Evolutionary conservation across 30 jellyfish, hydroid and myxozoan species (phyloP).

Genomic region (Haliclystus octoradiatus): DNA sequence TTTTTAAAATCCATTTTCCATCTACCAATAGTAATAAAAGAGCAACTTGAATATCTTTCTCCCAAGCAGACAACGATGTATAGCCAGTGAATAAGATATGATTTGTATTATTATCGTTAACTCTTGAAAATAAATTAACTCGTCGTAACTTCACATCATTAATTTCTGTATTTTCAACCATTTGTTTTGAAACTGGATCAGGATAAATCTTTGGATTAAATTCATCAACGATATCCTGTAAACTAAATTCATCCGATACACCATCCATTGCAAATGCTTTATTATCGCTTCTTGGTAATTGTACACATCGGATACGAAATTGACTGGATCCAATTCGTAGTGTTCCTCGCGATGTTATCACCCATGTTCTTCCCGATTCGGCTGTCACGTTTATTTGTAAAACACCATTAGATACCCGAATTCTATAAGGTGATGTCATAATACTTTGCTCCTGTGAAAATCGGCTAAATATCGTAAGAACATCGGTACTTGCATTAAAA

Average conservation of each 20-base stretch:
- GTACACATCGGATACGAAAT: background rate
- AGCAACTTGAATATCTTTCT: slow-evolving; percentile 64
- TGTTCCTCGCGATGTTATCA: background rate
- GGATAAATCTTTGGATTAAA: slow-evolving; percentile 80
- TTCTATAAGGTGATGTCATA: slow-evolving; percentile 47
- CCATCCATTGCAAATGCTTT: slow-evolving; percentile 93
- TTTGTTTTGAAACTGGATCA: slow-evolving; percentile 35
- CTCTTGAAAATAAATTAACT: slow-evolving; percentile 80
- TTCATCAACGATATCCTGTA: slow-evolving; percentile 67
- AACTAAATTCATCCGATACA: slow-evolving; percentile 30
- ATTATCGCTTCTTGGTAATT: slow-evolving; percentile 1
- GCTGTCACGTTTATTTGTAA: slow-evolving; percentile 35
- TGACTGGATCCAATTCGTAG: background rate
- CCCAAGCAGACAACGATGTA: slow-evolving; percentile 87
- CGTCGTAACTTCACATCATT: slow-evolving; percentile 40
- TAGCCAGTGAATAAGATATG: slow-evolving; percentile 80
- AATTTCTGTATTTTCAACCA: slow-evolving; percentile 88
- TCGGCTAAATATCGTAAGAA: slow-evolving; percentile 70
- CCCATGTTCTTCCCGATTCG: background rate
- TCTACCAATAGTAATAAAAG: slow-evolving; percentile 45
- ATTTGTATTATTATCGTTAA: slow-evolving; percentile 66
- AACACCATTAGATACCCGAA: slow-evolving; percentile 55
- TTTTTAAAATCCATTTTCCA: slow-evolving; percentile 66
- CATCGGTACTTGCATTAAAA: slow-evolving; percentile 55
- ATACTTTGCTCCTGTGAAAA: slow-evolving; percentile 64